Evolutionary conservation across 2,888 invertebrate species (phyloP).

Genomic region (Branchellion lobata): DNA sequence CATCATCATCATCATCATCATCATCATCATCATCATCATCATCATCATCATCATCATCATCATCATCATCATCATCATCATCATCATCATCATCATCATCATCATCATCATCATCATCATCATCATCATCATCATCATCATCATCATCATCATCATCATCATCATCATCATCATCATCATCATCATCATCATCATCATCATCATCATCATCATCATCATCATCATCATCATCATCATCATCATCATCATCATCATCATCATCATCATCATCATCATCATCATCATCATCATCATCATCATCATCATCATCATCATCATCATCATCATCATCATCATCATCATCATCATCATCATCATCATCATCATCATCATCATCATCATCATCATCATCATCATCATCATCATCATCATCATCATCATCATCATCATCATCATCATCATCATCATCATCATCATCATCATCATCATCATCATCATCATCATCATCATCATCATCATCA

Average conservation of each 20-base stretch:
- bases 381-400: neutral
- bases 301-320: conserved; percentile 32
- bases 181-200: too few relatives aligned
- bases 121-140: too few relatives aligned
- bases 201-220: too few relatives aligned
- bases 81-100: too few relatives aligned
- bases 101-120: too few relatives aligned
- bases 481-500: conserved; percentile 42
- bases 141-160: too few relatives aligned
- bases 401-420: conserved; percentile 20
- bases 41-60: conserved; percentile 36
- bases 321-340: conserved; percentile 37
- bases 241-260: too few relatives aligned
- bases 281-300: conserved; percentile 32
- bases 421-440: conserved; percentile 24
- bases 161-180: too few relatives aligned
- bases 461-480: conserved; percentile 26
- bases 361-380: conserved; percentile 26
- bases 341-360: conserved; percentile 31
- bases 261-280: neutral
- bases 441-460: conserved; percentile 40
- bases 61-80: conserved; percentile 37
- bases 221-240: too few relatives aligned
- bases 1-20: conserved; percentile 17
- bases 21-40: conserved; percentile 33